Evolutionary conservation across 2,888 invertebrate genomes (phyloP).

Genomic region (Lepidochitona cinerea): DNA sequence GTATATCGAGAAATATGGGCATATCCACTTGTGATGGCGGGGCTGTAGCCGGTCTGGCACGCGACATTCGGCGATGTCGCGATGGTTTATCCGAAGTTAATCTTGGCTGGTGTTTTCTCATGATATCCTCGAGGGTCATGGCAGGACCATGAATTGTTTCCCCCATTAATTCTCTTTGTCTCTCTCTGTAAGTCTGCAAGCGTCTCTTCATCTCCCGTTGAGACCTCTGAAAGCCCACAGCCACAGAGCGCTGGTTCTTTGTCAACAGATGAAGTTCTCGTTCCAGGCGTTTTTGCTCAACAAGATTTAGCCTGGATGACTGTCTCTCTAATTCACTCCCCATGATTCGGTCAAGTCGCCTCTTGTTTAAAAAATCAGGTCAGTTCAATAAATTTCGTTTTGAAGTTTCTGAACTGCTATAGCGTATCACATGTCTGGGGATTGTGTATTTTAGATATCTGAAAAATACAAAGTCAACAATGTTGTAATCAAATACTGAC

Average conservation of each 20-base stretch:
- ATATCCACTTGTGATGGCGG: not conserved
- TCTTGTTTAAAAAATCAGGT: too few relatives aligned
- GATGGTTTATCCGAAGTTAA: not conserved
- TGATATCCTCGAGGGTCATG: not conserved
- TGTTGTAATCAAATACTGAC: too few relatives aligned
- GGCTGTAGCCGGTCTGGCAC: not conserved
- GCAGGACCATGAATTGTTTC: not conserved
- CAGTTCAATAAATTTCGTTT: too few relatives aligned
- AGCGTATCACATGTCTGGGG: too few relatives aligned
- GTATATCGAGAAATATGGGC: not conserved
- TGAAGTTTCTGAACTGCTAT: too few relatives aligned
- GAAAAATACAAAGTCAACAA: too few relatives aligned
- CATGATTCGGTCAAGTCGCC: too few relatives aligned
- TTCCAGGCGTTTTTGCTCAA: not conserved
- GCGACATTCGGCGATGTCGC: not conserved
- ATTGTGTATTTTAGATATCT: too few relatives aligned
- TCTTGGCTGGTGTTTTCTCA: not conserved
- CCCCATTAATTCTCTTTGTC: constrained; percentile 26
- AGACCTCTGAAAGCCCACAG: constrained; percentile 30
- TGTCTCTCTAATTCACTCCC: not conserved
- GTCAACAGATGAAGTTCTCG: not conserved
- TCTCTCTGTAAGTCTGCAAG: constrained; percentile 25
- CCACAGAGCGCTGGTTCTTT: constrained; percentile 5
- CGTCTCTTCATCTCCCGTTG: constrained; percentile 28
- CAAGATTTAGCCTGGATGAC: not conserved